A percentile compares a stretch with the other conserved stretches of the same genome.
Conservation (phyloP, 1,140 invertebrate species). For the Adelges cooleyi region DNA sequence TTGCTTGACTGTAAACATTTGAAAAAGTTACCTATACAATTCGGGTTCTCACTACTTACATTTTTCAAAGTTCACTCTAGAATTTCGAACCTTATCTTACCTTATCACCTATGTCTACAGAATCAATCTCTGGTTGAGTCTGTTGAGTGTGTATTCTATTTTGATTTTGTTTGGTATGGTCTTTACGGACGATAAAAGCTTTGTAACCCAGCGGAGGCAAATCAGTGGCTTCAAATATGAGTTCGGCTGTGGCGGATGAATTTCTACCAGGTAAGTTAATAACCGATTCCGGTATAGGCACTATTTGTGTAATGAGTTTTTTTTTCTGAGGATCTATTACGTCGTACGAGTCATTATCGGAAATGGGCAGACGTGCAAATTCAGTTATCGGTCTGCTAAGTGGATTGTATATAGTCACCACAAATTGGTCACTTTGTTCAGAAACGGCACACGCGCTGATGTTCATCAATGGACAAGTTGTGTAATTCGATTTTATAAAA, state of each 20-base stretch:
- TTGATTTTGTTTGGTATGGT: background rate
- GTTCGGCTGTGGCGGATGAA: constrained; percentile 37
- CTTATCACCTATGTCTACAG: background rate
- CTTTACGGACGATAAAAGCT: background rate
- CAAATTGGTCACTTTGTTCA: constrained; percentile 39
- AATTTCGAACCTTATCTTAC: background rate
- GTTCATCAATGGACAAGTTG: constrained; percentile 39
- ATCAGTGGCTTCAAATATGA: constrained; percentile 41
- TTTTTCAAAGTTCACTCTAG: too few species aligned
- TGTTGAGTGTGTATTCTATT: background rate
- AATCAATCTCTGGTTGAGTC: background rate
- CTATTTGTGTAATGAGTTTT: constrained; percentile 35
- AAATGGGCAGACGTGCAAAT: constrained; percentile 33
- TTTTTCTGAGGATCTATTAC: constrained; percentile 32
- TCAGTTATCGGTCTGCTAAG: constrained; percentile 34
- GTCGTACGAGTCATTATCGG: constrained; percentile 19
- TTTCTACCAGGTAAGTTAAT: constrained; percentile 37
- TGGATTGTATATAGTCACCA: constrained; percentile 43
- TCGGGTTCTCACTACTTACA: too few species aligned
- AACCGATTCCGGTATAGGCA: constrained; percentile 37
- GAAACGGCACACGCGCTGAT: constrained; percentile 43
- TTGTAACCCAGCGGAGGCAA: constrained; percentile 39
- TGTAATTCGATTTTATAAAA: background rate
- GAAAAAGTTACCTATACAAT: too few species aligned
- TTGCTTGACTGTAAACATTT: too few species aligned